Conservation (phyloP, 1,140 invertebrate species). For the Vanessa tameamea region DNA sequence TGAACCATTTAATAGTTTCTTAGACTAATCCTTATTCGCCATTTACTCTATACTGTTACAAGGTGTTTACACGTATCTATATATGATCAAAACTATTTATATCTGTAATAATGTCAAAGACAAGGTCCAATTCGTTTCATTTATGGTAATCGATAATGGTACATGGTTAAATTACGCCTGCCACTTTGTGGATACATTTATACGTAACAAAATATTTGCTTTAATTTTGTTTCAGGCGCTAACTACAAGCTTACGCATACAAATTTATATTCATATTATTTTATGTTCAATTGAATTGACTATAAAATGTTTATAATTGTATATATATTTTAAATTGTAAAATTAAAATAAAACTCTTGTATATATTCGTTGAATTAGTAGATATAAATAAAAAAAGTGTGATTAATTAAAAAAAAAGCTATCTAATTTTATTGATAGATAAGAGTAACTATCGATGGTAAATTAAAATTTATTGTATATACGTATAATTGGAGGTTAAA, state of each 20-base stretch:
- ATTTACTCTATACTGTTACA: conserved; percentile 1
- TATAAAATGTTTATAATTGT: no score
- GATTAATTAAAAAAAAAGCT: no score
- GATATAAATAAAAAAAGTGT: no score
- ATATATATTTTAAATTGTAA: no score
- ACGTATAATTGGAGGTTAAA: no score
- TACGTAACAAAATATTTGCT: background rate
- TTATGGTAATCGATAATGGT: background rate
- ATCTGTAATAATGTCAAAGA: conserved; percentile 25
- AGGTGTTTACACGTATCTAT: background rate
- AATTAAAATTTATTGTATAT: no score
- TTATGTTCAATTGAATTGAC: background rate
- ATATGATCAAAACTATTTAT: background rate
- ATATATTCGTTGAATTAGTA: no score
- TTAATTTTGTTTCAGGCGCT: background rate
- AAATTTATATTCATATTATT: background rate
- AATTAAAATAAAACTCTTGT: no score
- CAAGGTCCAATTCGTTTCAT: conserved; percentile 7
- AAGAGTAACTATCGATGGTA: no score
- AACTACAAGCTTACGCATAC: background rate
- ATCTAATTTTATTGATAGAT: no score
- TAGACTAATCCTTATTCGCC: background rate
- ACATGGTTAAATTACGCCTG: background rate
- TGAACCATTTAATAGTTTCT: no score
- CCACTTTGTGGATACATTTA: background rate